phyloP scores from a whole-genome alignment of 2,113 vertebrate genomes.

The Athene noctua region DNA sequence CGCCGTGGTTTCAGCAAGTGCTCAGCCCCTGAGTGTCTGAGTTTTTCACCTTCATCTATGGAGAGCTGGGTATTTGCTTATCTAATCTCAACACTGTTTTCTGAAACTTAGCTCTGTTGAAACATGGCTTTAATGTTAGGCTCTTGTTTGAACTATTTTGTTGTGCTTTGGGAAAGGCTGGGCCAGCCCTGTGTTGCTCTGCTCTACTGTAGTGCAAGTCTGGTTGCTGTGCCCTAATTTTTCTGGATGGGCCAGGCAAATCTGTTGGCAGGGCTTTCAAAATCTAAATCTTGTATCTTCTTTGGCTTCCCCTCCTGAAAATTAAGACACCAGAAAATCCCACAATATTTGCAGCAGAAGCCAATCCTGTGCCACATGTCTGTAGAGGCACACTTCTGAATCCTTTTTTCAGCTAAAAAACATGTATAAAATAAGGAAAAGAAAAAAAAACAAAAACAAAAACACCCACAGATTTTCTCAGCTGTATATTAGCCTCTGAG shows the following conservation, averaged over 20 bases:
- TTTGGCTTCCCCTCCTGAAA: neutral
- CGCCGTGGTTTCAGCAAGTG: accelerated
- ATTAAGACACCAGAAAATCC: neutral
- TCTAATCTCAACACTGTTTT: neutral
- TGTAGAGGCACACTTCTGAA: neutral
- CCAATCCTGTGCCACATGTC: neutral
- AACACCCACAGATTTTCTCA: neutral
- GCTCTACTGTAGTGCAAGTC: neutral
- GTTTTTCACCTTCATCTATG: neutral
- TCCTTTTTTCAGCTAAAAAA: neutral
- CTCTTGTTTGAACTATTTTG: neutral
- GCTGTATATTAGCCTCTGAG: neutral
- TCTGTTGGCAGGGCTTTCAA: neutral
- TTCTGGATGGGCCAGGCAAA: neutral
- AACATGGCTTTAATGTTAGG: neutral
- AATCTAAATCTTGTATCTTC: neutral
- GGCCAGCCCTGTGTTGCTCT: neutral
- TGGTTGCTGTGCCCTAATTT: neutral
- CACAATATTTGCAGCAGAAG: neutral
- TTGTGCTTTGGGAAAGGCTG: neutral
- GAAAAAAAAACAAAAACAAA: neutral
- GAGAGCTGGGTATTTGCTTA: neutral
- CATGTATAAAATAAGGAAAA: neutral
- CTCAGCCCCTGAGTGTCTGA: accelerated
- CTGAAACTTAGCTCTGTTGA: neutral